These are phyloP conservation scores for Caprella mutica DNA, from an alignment of 2,888 invertebrate species.

Conservation along the genomic window DNA sequence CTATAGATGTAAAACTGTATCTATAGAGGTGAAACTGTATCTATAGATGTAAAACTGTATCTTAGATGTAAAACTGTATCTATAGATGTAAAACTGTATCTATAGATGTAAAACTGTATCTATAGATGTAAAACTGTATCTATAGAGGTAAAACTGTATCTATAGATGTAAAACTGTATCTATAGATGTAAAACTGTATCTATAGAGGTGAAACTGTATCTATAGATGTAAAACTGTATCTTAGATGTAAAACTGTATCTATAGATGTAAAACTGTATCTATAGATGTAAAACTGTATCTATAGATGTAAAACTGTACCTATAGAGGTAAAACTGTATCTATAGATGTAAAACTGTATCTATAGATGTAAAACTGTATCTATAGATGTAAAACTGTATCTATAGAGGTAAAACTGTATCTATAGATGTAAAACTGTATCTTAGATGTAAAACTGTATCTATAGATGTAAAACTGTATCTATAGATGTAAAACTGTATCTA, in stretches of 20 bases:
- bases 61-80: background rate
- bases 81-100: background rate
- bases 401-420: too few species aligned
- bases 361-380: too few species aligned
- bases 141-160: constrained; percentile 1
- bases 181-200: constrained; percentile 1
- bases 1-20: constrained; percentile 2
- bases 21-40: background rate
- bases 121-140: background rate
- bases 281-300: constrained; percentile 1
- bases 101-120: background rate
- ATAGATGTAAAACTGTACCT: background rate
- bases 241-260: too few species aligned
- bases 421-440: too few species aligned
- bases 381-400: too few species aligned
- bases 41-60: background rate
- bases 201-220: background rate
- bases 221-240: constrained; percentile 1
- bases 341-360: background rate
- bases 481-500: too few species aligned
- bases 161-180: constrained; percentile 1
- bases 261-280: too few species aligned
- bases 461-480: too few species aligned
- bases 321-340: constrained; percentile 1
- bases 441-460: too few species aligned